Evolutionary conservation across 2,113 vertebrate species (phyloP), one percentile per base, ranked within the genome.

Genomic region (Enhydra lutris): DNA sequence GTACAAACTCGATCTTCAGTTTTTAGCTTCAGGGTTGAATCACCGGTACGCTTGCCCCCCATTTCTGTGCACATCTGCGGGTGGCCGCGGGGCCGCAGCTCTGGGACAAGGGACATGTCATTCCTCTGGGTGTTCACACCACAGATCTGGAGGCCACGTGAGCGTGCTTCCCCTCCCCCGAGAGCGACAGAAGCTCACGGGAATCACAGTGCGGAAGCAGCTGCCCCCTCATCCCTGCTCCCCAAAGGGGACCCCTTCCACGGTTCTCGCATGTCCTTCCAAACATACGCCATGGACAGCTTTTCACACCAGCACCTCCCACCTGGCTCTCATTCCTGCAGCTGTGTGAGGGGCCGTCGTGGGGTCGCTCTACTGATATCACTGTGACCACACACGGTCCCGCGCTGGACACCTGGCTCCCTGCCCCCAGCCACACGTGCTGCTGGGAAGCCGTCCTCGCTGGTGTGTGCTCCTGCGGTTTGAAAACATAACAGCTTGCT

Each of bases 381-480:
- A 47, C 11, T 6, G 55, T 47, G 10, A 0, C 34, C 57, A 21
- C 31, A 34, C 36, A 67, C 3, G 11, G 36, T 47, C n/a, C 65
- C 42, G 55, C 63, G 15, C 13, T 21, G 31, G 29, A 57, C 29
- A 3, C n/a, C 74, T 17, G 42, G 36, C 39, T 21, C 67, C 63
- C 55, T n/a, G 42, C 15, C 20, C 18, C 10, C 4, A 42, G 61
- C 21, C 26, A 42, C 3, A 0, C 3, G 7, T 7, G 14, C 1
- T 11, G 47, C 11, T 26, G 18, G 78, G 84, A 65, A 39, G 88
- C 76, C 45, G 39, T 34, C 34, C 47, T 47, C 21, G 14, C 47
- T 73, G 24, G 18, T 45, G 39, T 39, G 50, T 50, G 13, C 20
- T 15, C 13, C 57, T 15, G 11, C 1, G 4, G 42, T 29, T 13